A percentile compares a stretch with the other conserved stretches of the same genome.
These are phyloP conservation scores for Eurosta solidaginis DNA, from an alignment of 1,140 invertebrate species.

Conservation along the genomic window DNA sequence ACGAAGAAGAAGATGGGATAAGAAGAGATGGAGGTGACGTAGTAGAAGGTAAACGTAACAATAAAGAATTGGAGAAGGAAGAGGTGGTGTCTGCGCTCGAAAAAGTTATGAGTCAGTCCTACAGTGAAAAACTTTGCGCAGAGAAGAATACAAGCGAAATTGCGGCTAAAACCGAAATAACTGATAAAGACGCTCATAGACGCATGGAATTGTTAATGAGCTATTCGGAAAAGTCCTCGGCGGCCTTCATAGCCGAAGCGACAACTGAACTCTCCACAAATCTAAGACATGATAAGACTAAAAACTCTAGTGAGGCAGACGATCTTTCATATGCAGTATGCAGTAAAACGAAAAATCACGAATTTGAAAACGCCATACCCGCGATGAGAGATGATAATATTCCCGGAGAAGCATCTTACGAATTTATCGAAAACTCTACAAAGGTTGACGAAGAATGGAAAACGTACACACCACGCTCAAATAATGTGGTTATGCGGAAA, in stretches of 20 bases:
- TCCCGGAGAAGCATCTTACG: neutral
- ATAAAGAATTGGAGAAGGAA: neutral
- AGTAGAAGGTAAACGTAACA: no score
- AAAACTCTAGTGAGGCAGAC: neutral
- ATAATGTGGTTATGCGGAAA: neutral
- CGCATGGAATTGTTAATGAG: slow-evolving; percentile 33
- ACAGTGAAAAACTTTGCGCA: neutral
- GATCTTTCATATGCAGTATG: neutral
- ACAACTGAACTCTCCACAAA: slow-evolving; percentile 27
- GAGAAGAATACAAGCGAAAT: neutral
- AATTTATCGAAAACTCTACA: neutral
- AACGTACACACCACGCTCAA: neutral
- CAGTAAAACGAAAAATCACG: neutral
- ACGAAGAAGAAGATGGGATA: slow-evolving; percentile 47
- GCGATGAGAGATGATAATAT: neutral
- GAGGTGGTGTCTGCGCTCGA: neutral
- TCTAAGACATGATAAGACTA: neutral
- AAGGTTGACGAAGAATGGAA: neutral
- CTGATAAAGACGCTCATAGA: neutral
- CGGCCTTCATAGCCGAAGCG: slow-evolving; percentile 32
- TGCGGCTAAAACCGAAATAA: neutral
- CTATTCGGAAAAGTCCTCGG: slow-evolving; percentile 36
- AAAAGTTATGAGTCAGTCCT: neutral
- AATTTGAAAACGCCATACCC: neutral
- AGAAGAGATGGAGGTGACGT: neutral